Evolutionary conservation across 2,113 vertebrate genomes (phyloP), one percentile per base, ranked within the genome.

Genomic region (Platycercus adscitus): DNA sequence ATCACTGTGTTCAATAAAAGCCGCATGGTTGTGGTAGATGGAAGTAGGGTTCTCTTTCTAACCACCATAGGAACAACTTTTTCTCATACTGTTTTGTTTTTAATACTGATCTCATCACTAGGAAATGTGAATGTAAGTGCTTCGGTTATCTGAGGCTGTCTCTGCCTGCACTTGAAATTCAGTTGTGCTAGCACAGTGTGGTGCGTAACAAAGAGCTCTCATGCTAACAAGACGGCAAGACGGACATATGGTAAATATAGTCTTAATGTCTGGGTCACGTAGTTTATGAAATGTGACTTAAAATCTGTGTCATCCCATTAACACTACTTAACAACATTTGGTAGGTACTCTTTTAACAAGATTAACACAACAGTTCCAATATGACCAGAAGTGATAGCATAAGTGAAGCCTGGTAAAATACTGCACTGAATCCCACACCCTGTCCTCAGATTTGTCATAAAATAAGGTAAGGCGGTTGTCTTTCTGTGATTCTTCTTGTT

Each of bases 211-310:
- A 79, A 73, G 39, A 94, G 33, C 28, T 73, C 33, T 35, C 3
- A 73, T 1, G 8, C 55, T 81, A 91, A 78, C n/a, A 66, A 65
- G n/a, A 86, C 60, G 29, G 37, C n/a, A 66, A 65, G n/a, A 86
- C 60, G 26, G 37, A 47, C 4, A 46, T 50, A 63, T 2, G 4
- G 43, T 60, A 71, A 88, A 61, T 24, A 75, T 2, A 83, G 50
- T 75, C 55, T 75, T 77, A 35, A 93, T 66, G 44, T 55, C 49
- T 65, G 18, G 8, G 31, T 65, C 41, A 63, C 11, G 7, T 69
- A 37, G 70, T 91, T 91, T 81, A 75, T 92, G 69, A 91, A 95
- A 86, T 47, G 25, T 10, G 82, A 90, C 26, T 83, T 86, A 31
- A 46, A 46, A 88, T 19, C 35, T 80, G 77, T 4, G 1, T 88